Evolutionary conservation across 2,888 invertebrate species (phyloP).

Genomic region (Latrodectus elegans): DNA sequence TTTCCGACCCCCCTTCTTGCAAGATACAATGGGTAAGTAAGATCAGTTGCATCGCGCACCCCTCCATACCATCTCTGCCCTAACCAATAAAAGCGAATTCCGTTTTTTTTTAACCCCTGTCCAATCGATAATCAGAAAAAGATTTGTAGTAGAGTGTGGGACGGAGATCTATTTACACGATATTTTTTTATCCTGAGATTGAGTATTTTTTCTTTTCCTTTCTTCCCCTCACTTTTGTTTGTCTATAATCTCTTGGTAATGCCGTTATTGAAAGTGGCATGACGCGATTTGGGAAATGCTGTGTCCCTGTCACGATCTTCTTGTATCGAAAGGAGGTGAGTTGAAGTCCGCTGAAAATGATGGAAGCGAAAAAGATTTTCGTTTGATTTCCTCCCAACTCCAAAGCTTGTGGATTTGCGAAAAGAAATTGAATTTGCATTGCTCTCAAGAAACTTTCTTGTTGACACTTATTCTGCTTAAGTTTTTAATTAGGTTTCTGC

Average conservation of each 20-base stretch:
- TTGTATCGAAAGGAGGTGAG: neutral
- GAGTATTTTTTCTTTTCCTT: neutral
- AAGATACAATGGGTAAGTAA: constrained; percentile 27
- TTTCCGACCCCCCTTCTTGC: neutral
- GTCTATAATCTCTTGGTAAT: constrained; percentile 30
- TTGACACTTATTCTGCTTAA: too few species aligned
- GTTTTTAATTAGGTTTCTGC: too few species aligned
- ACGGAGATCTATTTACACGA: constrained; percentile 30
- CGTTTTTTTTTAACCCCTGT: neutral
- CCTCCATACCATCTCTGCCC: neutral
- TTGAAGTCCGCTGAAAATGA: too few species aligned
- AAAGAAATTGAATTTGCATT: too few species aligned
- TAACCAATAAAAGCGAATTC: constrained; percentile 20
- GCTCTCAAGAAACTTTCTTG: too few species aligned
- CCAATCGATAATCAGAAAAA: constrained; percentile 50
- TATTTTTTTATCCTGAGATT: constrained; percentile 20
- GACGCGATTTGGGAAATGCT: constrained; percentile 21
- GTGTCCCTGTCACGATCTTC: constrained; percentile 1
- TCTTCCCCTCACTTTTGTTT: neutral
- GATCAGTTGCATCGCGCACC: constrained; percentile 15
- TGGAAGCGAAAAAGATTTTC: too few species aligned
- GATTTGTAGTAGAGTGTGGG: constrained; percentile 27
- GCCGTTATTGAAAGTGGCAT: constrained; percentile 37
- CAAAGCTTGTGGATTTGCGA: too few species aligned
- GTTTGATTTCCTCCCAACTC: too few species aligned